Evolutionary conservation across 2,797 vertebrate genomes (phyloP), one percentile per base, ranked within the genome.

Genomic region (Sciurus vulgaris): DNA sequence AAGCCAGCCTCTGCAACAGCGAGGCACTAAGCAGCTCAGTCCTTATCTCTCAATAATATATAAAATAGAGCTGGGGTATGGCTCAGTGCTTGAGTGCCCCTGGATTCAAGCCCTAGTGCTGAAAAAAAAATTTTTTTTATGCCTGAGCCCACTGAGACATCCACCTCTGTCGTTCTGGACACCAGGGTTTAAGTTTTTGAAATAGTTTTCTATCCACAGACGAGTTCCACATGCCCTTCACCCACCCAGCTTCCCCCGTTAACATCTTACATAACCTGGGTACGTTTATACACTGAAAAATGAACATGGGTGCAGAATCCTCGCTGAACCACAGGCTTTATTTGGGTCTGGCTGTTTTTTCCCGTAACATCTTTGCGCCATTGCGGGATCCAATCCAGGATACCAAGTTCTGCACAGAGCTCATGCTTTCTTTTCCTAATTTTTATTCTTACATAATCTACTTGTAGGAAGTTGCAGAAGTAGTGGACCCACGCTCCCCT

Each of bases 261-360:
- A 70, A 54, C 59, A 13, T 83, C 65, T 72, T 69, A 44, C 18
- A 24, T 84, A 79, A 59, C 65, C 11, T 76, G 28, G n/a, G 44
- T 70, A 65, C 33, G 61, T 59, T 56, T 81, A 84, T n/a, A 73
- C 96, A 86, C 82, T 92, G 54, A 94, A 96, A 94, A 76, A 33
- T 90, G 78, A 96, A 92, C 22, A 65, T n/a, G 69, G 35, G 78
- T 93, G 82, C 70, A 33, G 84, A 72, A 70, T 72, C 5, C 70
- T 61, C 63, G 77, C 83, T 72, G 49, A 63, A 82, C 83, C 72
- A 49, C 3, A 61, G 74, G 22, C 49, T 83, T 79, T 5, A 61
- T 65, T 78, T 94, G 86, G 59, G 18, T 65, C 44, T 91, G 65
- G 15, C 44, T 61, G 4, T 10, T 83, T 69, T 76, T 47, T 83